Percentiles rank a stretch among this genome's conserved stretches.
Conservation (phyloP, 2,113 vertebrate genomes). For the Psittacula cyanocephala region DNA sequence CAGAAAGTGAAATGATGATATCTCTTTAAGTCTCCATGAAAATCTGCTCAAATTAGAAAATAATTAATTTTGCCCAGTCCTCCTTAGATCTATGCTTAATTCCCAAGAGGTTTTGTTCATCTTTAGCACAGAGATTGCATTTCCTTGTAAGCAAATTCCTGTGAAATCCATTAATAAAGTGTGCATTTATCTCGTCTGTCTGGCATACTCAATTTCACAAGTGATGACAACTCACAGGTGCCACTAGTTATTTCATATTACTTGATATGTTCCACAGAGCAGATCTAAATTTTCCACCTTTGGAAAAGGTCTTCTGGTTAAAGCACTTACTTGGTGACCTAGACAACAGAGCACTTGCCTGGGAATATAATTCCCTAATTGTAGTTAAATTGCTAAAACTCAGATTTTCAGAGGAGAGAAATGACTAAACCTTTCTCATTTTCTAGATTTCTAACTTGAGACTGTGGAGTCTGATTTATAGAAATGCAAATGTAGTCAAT, state of each 20-base stretch:
- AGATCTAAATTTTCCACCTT: not conserved
- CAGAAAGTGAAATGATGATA: not conserved
- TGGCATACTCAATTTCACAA: not conserved
- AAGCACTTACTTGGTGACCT: not conserved
- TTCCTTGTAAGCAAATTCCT: not conserved
- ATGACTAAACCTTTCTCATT: not conserved
- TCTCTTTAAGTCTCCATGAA: not conserved
- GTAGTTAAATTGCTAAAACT: not conserved
- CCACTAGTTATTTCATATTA: not conserved
- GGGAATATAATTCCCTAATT: not conserved
- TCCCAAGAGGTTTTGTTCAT: not conserved
- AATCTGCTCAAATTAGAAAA: not conserved
- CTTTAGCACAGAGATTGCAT: not conserved
- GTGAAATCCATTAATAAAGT: not conserved
- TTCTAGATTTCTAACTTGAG: not conserved
- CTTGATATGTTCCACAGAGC: not conserved
- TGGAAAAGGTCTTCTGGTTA: not conserved
- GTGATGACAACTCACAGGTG: not conserved
- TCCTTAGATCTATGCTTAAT: not conserved
- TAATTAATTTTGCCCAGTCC: not conserved
- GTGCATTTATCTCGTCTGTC: not conserved
- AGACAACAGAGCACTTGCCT: not conserved
- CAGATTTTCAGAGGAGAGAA: not conserved
- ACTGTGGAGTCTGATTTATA: not conserved
- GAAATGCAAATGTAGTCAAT: not conserved